Evolutionary conservation across 64 coral and sea anemone genomes (phyloP), one percentile per base, ranked within the genome.

Genomic region (Catalaphyllia jardinei): DNA sequence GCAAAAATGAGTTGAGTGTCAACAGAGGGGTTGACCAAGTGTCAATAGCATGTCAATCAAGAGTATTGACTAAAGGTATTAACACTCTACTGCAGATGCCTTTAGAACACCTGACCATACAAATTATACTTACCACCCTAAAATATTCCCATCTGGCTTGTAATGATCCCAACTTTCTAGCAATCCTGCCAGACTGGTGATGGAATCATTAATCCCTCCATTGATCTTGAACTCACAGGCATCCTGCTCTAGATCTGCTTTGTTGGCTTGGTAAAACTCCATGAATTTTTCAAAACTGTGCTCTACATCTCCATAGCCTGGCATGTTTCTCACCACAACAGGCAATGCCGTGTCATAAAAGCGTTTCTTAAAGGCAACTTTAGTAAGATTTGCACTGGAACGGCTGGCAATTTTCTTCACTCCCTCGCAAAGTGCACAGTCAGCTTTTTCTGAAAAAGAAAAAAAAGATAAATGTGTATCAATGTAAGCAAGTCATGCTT

Each of bases 201-300:
- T 42, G 11, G 92, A 89, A 4, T 89, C 88, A 33, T 92, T 87
- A 3, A 14, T 10, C 9, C 52, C 84, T 60, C 92, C 85, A 18
- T 89, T 89, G 49, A 33, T 84, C 62, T 78, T 93, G 52, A 96
- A 71, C 29, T 96, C 95, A 83, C 95, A 96, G 0, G 91, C 63
- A 52, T 96, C 95, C 8, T 84, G 72, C 55, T 96, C 95, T 76
- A 96, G 87, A 29, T 80, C 90, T 71, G 65, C 83, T 20, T 76
- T 81, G 86, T 96, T 82, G 4, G 51, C 46, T 12, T 74, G 63
- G 76, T 91, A 96, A 22, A 90, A 62, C 64, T 75, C 73, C 75
- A 91, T 85, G 38, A 96, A 74, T 33, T 87, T 91, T 60, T 93
- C 95, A 78, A 92, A 93, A 42, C 77, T 88, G 55, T 96, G 91